Evolutionary conservation across 2,888 invertebrate genomes (phyloP).

Genomic region (Neoitamus cyanurus): DNA sequence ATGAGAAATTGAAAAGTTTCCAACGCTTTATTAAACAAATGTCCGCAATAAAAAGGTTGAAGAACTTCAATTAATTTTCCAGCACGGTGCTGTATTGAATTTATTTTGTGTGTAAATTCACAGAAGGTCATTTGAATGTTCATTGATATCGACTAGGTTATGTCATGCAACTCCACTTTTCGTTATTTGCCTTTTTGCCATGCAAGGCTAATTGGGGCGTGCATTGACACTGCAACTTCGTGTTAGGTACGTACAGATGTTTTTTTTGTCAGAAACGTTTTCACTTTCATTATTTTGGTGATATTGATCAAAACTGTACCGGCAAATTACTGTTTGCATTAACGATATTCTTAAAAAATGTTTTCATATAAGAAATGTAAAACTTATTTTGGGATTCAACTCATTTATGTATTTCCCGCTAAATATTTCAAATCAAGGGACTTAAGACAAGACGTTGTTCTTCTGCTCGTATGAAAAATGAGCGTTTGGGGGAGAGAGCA

Average conservation of each 20-base stretch:
- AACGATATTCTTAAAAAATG: too few species aligned
- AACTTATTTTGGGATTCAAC: not conserved
- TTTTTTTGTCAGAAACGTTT: too few species aligned
- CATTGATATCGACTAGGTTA: not conserved
- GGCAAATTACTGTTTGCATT: too few species aligned
- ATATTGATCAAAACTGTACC: too few species aligned
- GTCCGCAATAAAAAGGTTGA: slow-evolving; percentile 3
- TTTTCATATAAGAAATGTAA: not conserved
- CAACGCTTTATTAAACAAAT: slow-evolving; percentile 25
- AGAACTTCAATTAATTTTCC: slow-evolving; percentile 6
- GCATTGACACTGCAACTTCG: too few species aligned
- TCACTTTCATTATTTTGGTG: too few species aligned
- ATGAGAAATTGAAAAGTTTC: slow-evolving; percentile 23
- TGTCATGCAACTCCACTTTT: not conserved
- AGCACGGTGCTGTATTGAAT: not conserved
- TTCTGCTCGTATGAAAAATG: not conserved
- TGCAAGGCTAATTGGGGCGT: not conserved
- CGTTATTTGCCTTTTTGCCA: not conserved
- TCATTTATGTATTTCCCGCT: too few species aligned
- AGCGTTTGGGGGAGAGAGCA: not conserved
- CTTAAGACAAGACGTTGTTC: not conserved
- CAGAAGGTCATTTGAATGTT: not conserved
- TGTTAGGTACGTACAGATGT: too few species aligned
- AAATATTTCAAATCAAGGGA: not conserved
- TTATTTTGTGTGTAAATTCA: not conserved